Base-by-base conservation (phyloP, 2,888 invertebrate species). In the Leucophenga maculata region DNA sequence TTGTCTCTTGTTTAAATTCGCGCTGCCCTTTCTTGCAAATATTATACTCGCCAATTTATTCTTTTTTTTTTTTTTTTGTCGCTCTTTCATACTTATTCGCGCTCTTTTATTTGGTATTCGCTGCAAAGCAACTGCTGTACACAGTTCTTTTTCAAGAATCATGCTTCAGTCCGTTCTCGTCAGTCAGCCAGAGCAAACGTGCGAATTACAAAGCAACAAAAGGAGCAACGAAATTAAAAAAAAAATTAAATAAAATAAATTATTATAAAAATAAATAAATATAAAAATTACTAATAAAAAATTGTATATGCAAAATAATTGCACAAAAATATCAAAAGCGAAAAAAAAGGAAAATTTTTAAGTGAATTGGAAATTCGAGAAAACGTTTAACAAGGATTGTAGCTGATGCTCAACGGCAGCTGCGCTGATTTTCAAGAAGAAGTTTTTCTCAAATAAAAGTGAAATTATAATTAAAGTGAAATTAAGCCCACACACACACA, bases 91-190 rank as follows among this genome's bases (percentile, higher is more conserved):
- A n/a, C n/a, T n/a, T n/a, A n/a, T n/a, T n/a, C n/a, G n/a, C n/a
- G 84, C 86, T 85, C 84, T 82, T 85, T 86, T 84, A 84, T 86
- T 85, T 20, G 46, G 8, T 39, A 13, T 46, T 44, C 79, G 77
- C 69, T 72, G 74, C n/a, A n/a, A n/a, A n/a, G n/a, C n/a, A n/a
- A n/a, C n/a, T n/a, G n/a, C n/a, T n/a, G n/a, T n/a, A n/a, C n/a
- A n/a, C n/a, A n/a, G n/a, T n/a, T n/a, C n/a, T n/a, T n/a, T n/a
- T n/a, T n/a, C n/a, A n/a, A 26, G 4, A 26, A 26, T 26, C 26
- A 3, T 2, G 72, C 79, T 79, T 84, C 85, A 86, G 84, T 86
- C 82, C 85, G 86, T 85, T 79, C 76, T 78, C 85, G 82, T 86
- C 85, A 82, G 84, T 77, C 85, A 85, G 81, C 72, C 75, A 79